These are phyloP conservation scores for Rattus norvegicus DNA, from an alignment of 2,113 vertebrate species.

Conservation along the genomic window GRCr8 NC_086030.1:19851501-19852000, in stretches of 20 bases:
- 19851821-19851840: neutral
- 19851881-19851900: neutral
- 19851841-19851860: neutral
- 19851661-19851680: neutral
- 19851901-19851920: neutral
- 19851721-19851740: neutral
- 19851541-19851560: neutral
- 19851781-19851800: rapidly evolving
- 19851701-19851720: neutral
- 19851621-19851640: neutral
- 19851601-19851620: neutral
- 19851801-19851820: neutral
- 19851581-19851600: neutral
- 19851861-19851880: neutral
- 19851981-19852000: neutral
- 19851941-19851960: neutral
- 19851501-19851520: neutral
- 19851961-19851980: neutral
- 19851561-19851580: neutral
- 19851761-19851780: too few relatives aligned
- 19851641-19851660: neutral
- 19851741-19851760: neutral
- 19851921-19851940: neutral
- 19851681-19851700: rapidly evolving
- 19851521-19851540: conserved; percentile 57